phyloP scores from a whole-genome alignment of 2,113 vertebrate species.

The Gorsachius goisagi region DNA sequence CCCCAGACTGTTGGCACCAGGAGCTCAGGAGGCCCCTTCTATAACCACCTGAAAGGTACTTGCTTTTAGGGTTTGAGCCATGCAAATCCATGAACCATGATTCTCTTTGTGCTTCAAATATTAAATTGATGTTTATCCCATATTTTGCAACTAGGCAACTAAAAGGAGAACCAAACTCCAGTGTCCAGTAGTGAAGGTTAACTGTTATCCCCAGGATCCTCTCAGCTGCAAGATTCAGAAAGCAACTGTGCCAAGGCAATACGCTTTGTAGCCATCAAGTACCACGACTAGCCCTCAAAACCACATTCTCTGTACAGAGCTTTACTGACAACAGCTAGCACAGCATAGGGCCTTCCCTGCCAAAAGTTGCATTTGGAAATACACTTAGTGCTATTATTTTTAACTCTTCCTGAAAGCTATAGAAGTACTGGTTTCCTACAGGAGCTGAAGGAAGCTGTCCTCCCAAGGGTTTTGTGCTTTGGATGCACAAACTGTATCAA shows the following conservation, averaged over 20 bases:
- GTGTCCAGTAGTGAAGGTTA: neutral
- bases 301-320: neutral
- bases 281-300: neutral
- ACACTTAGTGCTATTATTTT: conserved; percentile 33
- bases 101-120: neutral
- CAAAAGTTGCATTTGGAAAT: conserved; percentile 34
- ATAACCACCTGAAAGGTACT: neutral
- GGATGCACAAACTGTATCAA: neutral
- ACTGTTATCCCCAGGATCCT: neutral
- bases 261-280: neutral
- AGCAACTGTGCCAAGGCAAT: neutral
- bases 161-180: neutral
- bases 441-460: conserved; percentile 3
- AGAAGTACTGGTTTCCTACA: neutral
- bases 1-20: neutral
- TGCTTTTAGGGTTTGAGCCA: neutral
- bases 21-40: neutral
- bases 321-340: neutral
- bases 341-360: neutral
- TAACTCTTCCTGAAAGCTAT: conserved; percentile 36
- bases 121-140: neutral
- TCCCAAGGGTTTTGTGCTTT: neutral
- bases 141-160: neutral
- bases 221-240: neutral
- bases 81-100: neutral